Evolutionary conservation across 92 coral and sea anemone genomes (phyloP), one percentile per base, ranked within the genome.

Genomic region (Parazoanthus atlanticus): DNA sequence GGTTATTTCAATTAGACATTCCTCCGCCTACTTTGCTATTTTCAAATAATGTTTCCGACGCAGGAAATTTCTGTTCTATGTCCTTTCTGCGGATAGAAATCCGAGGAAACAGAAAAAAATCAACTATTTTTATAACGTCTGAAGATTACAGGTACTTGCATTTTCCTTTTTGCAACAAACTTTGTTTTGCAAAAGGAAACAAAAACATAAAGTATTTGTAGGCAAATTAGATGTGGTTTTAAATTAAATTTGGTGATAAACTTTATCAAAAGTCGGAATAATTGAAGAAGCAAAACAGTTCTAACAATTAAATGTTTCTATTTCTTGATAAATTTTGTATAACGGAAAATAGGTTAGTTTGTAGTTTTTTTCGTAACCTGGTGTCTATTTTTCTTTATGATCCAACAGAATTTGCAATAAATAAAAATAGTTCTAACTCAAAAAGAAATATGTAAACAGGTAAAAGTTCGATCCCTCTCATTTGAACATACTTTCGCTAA

Each of bases 371-470:
- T 47, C 47, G 66, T 84, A 70, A 84, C 87, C 87, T 70, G 87
- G 78, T 70, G 77, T 31, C 25, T 84, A 84, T 84, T 84, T 84
- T 84, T 71, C 87, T 84, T 84, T 17, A 41, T 84, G 87, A 43
- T 70, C 87, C 87, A 84, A 84, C 87, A 70, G 87, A 69, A 72
- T 84, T 84, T 19, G 87, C 87, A 84, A 67, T 70, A 69, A 84
- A 71, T 43, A 84, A 43, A 84, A 84, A 84, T 70, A 84, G 66
- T 70, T 84, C 67, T 26, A 41, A 47, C 78, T 84, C 78, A 84
- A 84, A 84, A 15, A 26, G 40, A 84, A 84, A 69, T 84, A 84
- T 84, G 87, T 84, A 84, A 84, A 84, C 87, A 84, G 17, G 29
- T 69, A 11, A 43, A 66, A 41, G 41, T 38, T 32, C 43, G 6